A percentile compares a stretch with the other conserved stretches of the same genome.
Conservation (phyloP, 2,888 invertebrate genomes). For the Dysmachus trigonus region DNA sequence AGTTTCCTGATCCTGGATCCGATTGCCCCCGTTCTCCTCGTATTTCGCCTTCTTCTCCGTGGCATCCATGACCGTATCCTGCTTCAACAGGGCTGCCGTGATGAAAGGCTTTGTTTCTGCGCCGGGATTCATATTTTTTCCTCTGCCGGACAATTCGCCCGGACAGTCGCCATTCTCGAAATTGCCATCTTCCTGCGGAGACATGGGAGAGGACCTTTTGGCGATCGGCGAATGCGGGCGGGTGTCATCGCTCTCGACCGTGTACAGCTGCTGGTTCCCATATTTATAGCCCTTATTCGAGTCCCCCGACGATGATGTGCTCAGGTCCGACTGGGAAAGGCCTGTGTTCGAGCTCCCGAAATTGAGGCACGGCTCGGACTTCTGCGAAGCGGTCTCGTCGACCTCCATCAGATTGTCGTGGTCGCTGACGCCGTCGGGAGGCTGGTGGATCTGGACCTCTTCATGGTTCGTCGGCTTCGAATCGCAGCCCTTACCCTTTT, state of each 20-base stretch:
- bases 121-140: constrained; percentile 57
- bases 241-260: constrained; percentile 73
- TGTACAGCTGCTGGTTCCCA: constrained; percentile 81
- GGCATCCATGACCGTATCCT: constrained; percentile 66
- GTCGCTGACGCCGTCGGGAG: constrained; percentile 55
- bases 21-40: constrained; percentile 37
- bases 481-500: constrained; percentile 52
- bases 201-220: constrained; percentile 43
- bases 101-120: constrained; percentile 72
- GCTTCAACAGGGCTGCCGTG: constrained; percentile 75
- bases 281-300: constrained; percentile 81
- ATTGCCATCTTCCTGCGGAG: not conserved
- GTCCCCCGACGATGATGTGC: constrained; percentile 77
- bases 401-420: constrained; percentile 54
- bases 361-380: constrained; percentile 55
- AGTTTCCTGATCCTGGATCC: not conserved
- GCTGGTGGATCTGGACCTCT: constrained; percentile 64
- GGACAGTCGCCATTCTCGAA: constrained; percentile 26
- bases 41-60: constrained; percentile 61
- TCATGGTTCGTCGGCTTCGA: constrained; percentile 56
- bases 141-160: constrained; percentile 62
- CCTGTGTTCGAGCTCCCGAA: constrained; percentile 75
- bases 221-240: constrained; percentile 57
- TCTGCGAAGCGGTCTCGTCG: constrained; percentile 50
- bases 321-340: constrained; percentile 82